phyloP scores from a whole-genome alignment of 1,140 invertebrate genomes.

The Brachionus asplanchnoidis region DNA sequence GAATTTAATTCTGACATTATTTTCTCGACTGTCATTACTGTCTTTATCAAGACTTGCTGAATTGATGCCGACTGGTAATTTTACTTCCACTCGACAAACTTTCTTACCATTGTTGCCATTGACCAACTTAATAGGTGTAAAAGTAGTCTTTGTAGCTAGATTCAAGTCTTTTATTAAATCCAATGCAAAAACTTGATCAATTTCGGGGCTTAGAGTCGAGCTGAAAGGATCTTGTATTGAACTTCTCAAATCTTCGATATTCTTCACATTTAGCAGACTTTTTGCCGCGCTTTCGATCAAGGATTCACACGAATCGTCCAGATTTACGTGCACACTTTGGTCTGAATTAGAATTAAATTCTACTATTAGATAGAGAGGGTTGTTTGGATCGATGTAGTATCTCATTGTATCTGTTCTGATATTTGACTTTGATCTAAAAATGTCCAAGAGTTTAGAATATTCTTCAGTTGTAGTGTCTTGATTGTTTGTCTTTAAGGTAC shows the following conservation, averaged over 20 bases:
- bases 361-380: neutral
- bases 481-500: neutral
- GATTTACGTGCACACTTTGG: neutral
- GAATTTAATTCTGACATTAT: neutral
- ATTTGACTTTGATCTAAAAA: neutral
- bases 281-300: constrained; percentile 1
- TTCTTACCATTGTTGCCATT: neutral
- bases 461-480: neutral
- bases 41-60: neutral
- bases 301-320: constrained; percentile 24
- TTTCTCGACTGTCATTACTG: neutral
- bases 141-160: constrained; percentile 3
- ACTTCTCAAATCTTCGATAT: constrained; percentile 29
- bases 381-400: neutral
- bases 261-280: constrained; percentile 12
- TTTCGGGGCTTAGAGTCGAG: neutral
- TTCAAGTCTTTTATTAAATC: constrained; percentile 15
- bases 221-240: constrained; percentile 7
- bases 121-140: neutral
- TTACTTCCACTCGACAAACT: neutral
- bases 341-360: constrained; percentile 2
- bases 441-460: neutral
- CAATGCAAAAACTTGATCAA: neutral
- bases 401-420: constrained; percentile 17
- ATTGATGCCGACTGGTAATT: neutral